Evolutionary conservation across 2,113 vertebrate species (phyloP).

Genomic region (Oenanthe melanoleuca): DNA sequence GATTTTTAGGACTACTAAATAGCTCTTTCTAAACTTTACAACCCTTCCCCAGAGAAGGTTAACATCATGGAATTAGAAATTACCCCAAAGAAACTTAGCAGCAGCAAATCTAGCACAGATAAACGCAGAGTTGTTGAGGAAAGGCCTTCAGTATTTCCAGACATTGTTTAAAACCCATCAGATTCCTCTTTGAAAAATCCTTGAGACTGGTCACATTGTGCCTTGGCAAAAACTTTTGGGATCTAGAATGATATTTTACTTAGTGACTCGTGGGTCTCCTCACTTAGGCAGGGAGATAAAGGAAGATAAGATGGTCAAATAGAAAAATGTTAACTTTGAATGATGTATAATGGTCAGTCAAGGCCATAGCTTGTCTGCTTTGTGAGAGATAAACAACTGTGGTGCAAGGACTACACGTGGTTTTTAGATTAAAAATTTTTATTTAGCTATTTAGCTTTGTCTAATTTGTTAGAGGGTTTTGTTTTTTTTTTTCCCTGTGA

Average conservation of each 20-base stretch:
- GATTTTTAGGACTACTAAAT: background rate
- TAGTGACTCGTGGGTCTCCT: background rate
- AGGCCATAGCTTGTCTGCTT: conserved; percentile 78
- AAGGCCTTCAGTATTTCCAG: background rate
- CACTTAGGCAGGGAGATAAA: conserved; percentile 18
- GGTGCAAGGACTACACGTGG: conserved; percentile 80
- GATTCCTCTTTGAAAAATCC: background rate
- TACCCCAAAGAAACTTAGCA: background rate
- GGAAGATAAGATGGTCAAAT: conserved; percentile 38
- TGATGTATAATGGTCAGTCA: conserved; percentile 76
- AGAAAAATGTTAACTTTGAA: conserved; percentile 60
- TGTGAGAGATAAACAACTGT: conserved; percentile 76
- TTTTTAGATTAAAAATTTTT: conserved; percentile 42
- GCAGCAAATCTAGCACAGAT: background rate
- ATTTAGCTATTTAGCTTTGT: conserved; percentile 22
- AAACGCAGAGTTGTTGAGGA: background rate
- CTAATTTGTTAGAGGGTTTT: background rate
- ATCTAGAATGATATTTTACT: background rate
- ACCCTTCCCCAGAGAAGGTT: background rate
- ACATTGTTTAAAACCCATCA: background rate
- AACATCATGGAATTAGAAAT: background rate
- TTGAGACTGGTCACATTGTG: background rate
- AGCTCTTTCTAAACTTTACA: background rate
- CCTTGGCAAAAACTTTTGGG: conserved; percentile 18
- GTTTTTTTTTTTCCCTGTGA: background rate